Evolutionary conservation across 2,888 invertebrate genomes (phyloP), one percentile per base, ranked within the genome.

Genomic region (Heliconius ethilla): DNA sequence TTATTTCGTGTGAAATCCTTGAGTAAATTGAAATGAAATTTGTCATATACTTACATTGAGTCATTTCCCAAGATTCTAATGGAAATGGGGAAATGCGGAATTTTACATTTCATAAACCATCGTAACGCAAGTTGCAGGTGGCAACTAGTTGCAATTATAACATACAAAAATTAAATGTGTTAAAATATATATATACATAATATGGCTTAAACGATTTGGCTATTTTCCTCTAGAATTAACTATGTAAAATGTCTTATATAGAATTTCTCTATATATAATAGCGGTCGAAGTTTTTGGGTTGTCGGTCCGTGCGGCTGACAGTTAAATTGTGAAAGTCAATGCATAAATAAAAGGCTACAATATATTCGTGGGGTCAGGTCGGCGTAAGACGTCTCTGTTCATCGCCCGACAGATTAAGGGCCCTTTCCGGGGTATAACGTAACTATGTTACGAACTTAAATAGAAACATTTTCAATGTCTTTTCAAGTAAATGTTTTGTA

Each of bases 321-420:
- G 89, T 88, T 90, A 89, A 91, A 93, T 92, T 91, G 92, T 87
- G 84, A 89, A 93, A 93, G 89, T 93, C 92, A 91, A 92, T 91
- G 89, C 92, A 93, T 93, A 93, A 92, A 93, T 93, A 93, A 90
- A 90, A 89, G 89, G 90, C 88, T 89, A 92, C 92, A 91, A 91
- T 91, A 87, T 90, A 90, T 75, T 77, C 76, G 66, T 76, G 72
- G 75, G 80, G 77, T 70, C 66, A 63, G 76, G 62, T 59, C 62
- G 70, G 70, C 78, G 59, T 77, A 75, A 77, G 63, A 75, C 77
- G 22, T 51, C 27, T 63, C 25, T 37, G 74, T 37, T 69, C 75
- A 63, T 66, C 76, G 75, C 72, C 77, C 76, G 75, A 25, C 40
- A 75, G 75, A 75, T 77, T 77, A 78, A 78, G 62, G 75, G n/a